Evolutionary conservation across 2,113 vertebrate genomes (phyloP).

Genomic region (Cettia cetti): DNA sequence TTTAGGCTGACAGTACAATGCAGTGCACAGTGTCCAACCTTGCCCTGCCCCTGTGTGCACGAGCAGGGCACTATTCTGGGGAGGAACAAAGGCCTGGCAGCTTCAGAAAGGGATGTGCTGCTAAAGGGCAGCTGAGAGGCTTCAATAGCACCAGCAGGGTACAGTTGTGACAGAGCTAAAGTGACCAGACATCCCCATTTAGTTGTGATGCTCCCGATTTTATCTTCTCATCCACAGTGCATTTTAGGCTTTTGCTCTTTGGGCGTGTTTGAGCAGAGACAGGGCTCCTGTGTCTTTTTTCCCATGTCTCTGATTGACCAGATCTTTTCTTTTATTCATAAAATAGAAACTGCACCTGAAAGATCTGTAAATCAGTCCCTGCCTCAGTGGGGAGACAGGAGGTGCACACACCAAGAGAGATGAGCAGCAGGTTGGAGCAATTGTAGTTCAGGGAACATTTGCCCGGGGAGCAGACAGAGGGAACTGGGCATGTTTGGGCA

Average conservation of each 20-base stretch:
- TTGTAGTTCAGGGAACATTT: background rate
- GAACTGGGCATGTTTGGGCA: background rate
- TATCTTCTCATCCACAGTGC: background rate
- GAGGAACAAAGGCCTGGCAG: constrained; percentile 52
- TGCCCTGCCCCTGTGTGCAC: constrained; percentile 29
- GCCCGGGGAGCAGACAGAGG: background rate
- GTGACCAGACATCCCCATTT: background rate
- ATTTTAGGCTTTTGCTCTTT: background rate
- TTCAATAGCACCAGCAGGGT: background rate
- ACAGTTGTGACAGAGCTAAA: background rate
- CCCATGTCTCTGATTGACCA: background rate
- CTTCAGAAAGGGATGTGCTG: constrained; percentile 31
- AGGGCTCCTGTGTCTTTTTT: background rate
- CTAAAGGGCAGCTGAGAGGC: constrained; percentile 7
- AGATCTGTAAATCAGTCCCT: background rate
- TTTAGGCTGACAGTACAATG: constrained; percentile 67
- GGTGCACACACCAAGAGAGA: background rate
- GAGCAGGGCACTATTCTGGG: constrained; percentile 47
- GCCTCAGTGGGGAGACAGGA: background rate
- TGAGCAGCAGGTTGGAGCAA: background rate
- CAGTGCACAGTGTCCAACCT: constrained; percentile 28
- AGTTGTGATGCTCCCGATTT: background rate
- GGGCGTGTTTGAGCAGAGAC: background rate
- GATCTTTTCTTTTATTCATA: background rate
- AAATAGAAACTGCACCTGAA: background rate